Evolutionary conservation across 2,888 invertebrate genomes (phyloP).

Genomic region (Campopleginae sp.): DNA sequence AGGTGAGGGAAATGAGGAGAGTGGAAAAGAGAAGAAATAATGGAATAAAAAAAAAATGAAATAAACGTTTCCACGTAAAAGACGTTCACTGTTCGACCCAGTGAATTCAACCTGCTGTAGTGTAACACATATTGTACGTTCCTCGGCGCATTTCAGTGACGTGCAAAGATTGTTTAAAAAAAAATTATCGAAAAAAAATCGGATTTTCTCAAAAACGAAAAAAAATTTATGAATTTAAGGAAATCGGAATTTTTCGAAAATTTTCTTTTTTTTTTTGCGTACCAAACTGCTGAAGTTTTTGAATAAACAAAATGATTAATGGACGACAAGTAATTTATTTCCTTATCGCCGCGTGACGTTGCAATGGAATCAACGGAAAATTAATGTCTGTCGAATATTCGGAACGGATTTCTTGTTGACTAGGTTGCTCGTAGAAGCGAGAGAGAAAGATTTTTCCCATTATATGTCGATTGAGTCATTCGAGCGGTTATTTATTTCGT

Average conservation of each 20-base stretch:
- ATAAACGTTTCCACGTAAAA: constrained; percentile 39
- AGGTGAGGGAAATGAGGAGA: constrained; percentile 2
- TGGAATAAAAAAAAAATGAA: constrained; percentile 15
- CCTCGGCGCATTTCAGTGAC: background rate
- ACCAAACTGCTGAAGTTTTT: background rate
- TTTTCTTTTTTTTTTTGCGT: background rate
- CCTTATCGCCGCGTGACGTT: no score
- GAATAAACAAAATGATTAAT: background rate
- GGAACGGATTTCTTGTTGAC: background rate
- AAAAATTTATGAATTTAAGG: no score
- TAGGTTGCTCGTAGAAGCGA: background rate
- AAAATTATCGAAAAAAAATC: background rate
- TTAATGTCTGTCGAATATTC: background rate
- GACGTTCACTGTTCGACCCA: constrained; percentile 51
- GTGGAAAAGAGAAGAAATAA: constrained; percentile 24
- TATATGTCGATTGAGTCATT: background rate
- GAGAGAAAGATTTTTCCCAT: background rate
- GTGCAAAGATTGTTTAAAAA: background rate
- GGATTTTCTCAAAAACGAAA: background rate
- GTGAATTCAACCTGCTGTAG: constrained; percentile 2
- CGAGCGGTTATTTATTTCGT: background rate
- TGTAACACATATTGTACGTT: constrained; percentile 3
- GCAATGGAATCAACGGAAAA: background rate
- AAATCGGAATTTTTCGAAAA: no score
- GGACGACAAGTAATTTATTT: background rate